A percentile compares a stretch with the other conserved stretches of the same genome.
Conservation (phyloP, 2,888 invertebrate genomes). For the Melipona beecheii region DNA sequence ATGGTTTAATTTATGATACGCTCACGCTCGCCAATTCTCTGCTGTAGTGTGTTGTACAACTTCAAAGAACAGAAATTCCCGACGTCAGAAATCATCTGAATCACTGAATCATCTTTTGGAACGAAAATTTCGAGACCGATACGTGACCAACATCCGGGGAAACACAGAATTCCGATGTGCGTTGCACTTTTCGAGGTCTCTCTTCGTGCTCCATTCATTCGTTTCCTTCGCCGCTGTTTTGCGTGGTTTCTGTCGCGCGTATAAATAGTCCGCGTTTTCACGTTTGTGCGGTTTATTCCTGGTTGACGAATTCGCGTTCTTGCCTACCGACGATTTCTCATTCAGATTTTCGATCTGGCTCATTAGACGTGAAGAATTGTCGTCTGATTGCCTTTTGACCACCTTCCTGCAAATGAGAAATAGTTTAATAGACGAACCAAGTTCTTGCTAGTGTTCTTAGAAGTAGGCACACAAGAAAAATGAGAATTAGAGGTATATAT, state of each 20-base stretch:
- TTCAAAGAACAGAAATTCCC: slow-evolving; percentile 11
- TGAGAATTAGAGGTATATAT: not conserved
- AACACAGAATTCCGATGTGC: slow-evolving; percentile 33
- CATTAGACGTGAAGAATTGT: not conserved
- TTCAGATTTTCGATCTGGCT: slow-evolving; percentile 46
- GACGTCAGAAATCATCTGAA: not conserved
- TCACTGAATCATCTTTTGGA: slow-evolving; percentile 24
- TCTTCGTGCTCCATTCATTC: slow-evolving; percentile 42
- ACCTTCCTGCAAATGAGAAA: not conserved
- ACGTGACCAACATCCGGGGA: slow-evolving; percentile 16
- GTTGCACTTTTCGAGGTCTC: not conserved
- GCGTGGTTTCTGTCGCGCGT: slow-evolving; percentile 20
- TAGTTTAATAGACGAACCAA: not conserved
- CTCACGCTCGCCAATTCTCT: not conserved
- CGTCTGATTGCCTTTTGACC: not conserved
- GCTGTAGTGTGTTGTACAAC: not conserved
- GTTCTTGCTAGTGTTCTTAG: too few species aligned
- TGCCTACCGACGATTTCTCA: slow-evolving; percentile 39
- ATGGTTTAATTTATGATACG: not conserved
- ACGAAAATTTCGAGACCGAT: slow-evolving; percentile 17
- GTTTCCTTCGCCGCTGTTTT: slow-evolving; percentile 30
- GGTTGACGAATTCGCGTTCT: slow-evolving; percentile 40
- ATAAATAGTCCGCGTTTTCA: slow-evolving; percentile 50
- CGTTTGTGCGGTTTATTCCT: slow-evolving; percentile 36
- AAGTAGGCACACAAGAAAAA: not conserved